phyloP scores from a whole-genome alignment of 2,888 invertebrate species.

The Parnassius glacialis region DNA sequence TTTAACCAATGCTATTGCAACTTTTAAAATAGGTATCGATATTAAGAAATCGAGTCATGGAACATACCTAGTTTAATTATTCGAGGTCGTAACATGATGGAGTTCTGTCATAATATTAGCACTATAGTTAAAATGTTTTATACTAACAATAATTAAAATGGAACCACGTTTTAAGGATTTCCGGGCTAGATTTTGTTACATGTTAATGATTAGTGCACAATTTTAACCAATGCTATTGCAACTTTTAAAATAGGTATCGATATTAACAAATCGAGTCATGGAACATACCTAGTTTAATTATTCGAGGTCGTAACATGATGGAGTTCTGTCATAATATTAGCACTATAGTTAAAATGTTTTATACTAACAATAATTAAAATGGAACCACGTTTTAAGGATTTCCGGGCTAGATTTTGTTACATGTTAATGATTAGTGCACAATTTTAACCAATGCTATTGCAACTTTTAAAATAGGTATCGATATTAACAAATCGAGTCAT shows the following conservation, averaged over 20 bases:
- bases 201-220: too few relatives aligned
- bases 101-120: background rate
- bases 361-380: too few relatives aligned
- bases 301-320: conserved; percentile 69
- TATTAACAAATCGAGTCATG: conserved; percentile 28
- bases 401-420: too few relatives aligned
- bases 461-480: conserved; percentile 35
- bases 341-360: background rate
- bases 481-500: conserved; percentile 32
- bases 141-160: too few relatives aligned
- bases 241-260: conserved; percentile 38
- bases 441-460: conserved; percentile 16
- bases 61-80: conserved; percentile 53
- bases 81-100: conserved; percentile 67
- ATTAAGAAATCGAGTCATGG: conserved; percentile 27
- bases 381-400: too few relatives aligned
- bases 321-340: background rate
- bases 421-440: too few relatives aligned
- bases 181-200: too few relatives aligned
- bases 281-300: conserved; percentile 51
- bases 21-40: conserved; percentile 38
- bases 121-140: background rate
- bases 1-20: conserved; percentile 17
- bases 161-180: too few relatives aligned
- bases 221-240: conserved; percentile 17